These are phyloP conservation scores for Pyrrhosoma nymphula DNA, from an alignment of 2,888 invertebrate species.

Conservation along the genomic window DNA sequence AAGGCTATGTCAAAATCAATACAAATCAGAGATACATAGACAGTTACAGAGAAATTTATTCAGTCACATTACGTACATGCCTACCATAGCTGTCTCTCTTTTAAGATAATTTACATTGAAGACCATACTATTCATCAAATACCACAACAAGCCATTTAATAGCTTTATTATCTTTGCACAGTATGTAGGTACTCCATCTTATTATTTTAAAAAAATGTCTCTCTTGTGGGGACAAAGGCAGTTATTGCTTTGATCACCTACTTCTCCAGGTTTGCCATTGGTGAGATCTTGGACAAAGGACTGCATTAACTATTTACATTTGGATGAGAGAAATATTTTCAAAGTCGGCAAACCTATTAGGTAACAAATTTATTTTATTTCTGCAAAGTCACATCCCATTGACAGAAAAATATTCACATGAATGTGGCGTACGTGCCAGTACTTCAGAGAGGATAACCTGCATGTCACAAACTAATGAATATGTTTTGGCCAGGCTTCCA, in stretches of 20 bases:
- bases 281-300: background rate
- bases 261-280: background rate
- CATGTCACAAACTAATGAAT: background rate
- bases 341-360: background rate
- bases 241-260: background rate
- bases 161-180: constrained; percentile 16
- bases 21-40: background rate
- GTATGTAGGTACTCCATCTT: background rate
- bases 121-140: background rate
- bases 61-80: background rate
- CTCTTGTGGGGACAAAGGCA: background rate
- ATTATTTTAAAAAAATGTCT: background rate
- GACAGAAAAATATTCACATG: background rate
- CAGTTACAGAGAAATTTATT: background rate
- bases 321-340: background rate
- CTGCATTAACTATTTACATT: background rate
- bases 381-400: background rate
- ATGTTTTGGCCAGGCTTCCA: background rate
- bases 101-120: background rate
- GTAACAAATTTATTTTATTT: background rate
- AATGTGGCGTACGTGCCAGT: background rate
- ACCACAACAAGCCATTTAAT: background rate
- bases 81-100: background rate
- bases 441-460: background rate
- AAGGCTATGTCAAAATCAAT: too few relatives aligned